These are phyloP conservation scores for Notodonta ziczac DNA, from an alignment of 2,888 invertebrate genomes.

Conservation along the genomic window DNA sequence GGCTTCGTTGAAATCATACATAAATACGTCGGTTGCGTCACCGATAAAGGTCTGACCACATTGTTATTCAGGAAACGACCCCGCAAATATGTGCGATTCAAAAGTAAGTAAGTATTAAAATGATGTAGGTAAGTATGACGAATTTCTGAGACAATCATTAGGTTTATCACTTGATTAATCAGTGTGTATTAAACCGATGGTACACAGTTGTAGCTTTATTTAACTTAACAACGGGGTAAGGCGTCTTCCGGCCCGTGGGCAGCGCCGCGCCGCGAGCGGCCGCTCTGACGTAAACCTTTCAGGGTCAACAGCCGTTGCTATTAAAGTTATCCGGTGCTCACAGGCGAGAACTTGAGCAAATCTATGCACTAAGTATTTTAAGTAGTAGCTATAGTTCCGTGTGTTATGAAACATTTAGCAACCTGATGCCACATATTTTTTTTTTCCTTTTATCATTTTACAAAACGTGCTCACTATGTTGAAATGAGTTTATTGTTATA, in stretches of 20 bases:
- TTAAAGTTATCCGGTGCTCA: conserved; percentile 36
- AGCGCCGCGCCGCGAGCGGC: conserved; percentile 33
- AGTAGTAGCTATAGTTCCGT: conserved; percentile 4
- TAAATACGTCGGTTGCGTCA: conserved; percentile 50
- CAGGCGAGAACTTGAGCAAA: conserved; percentile 39
- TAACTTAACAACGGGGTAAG: background rate
- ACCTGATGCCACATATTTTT: background rate
- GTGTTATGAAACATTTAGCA: background rate
- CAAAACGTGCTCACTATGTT: background rate
- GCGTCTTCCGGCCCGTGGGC: conserved; percentile 33
- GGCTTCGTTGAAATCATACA: conserved; percentile 41
- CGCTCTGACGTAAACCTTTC: conserved; percentile 49
- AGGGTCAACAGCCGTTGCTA: conserved; percentile 59
- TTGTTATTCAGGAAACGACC: conserved; percentile 18
- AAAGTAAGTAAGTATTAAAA: too few species aligned
- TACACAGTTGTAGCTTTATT: background rate
- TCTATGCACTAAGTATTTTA: conserved; percentile 12
- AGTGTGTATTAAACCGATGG: background rate
- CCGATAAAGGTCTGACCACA: conserved; percentile 26
- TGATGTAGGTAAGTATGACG: background rate
- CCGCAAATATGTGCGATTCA: background rate
- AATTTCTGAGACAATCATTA: background rate
- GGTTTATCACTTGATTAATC: background rate
- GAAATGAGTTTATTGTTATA: too few species aligned
- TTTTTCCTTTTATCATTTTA: background rate